Conservation (phyloP, 2,888 invertebrate genomes). For the Synergus itoensis region DNA sequence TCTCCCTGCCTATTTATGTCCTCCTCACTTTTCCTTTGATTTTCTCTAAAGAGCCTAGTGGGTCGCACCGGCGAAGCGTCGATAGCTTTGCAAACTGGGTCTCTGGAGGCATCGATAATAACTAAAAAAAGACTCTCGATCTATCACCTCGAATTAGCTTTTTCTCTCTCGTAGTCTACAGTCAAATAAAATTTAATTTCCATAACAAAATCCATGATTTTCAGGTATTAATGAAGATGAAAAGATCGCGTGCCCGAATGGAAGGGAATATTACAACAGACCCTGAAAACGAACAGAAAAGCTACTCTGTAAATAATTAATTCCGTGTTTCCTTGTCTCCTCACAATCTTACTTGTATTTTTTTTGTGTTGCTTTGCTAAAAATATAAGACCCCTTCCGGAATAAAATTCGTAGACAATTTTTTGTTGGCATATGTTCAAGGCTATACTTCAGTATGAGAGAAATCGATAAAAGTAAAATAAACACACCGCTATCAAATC, state of each 20-base stretch:
- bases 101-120: constrained; percentile 55
- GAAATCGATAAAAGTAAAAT: constrained; percentile 25
- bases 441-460: background rate
- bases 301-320: constrained; percentile 10
- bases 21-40: constrained; percentile 35
- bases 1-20: constrained; percentile 20
- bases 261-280: background rate
- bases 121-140: constrained; percentile 55
- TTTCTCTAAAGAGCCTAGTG: constrained; percentile 14
- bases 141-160: constrained; percentile 46
- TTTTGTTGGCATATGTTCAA: constrained; percentile 37
- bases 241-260: constrained; percentile 1
- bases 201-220: background rate
- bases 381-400: constrained; percentile 6
- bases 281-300: constrained; percentile 18
- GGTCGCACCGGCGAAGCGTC: constrained; percentile 46
- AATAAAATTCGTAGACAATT: constrained; percentile 22
- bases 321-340: constrained; percentile 2
- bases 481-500: constrained; percentile 14
- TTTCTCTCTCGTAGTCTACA: constrained; percentile 34
- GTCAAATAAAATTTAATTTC: constrained; percentile 7
- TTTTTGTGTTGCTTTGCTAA: constrained; percentile 5
- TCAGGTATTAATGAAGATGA: background rate
- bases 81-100: constrained; percentile 60
- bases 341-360: background rate